phyloP scores from a whole-genome alignment of 2,797 vertebrate genomes.

The Poecilia wingei region DNA sequence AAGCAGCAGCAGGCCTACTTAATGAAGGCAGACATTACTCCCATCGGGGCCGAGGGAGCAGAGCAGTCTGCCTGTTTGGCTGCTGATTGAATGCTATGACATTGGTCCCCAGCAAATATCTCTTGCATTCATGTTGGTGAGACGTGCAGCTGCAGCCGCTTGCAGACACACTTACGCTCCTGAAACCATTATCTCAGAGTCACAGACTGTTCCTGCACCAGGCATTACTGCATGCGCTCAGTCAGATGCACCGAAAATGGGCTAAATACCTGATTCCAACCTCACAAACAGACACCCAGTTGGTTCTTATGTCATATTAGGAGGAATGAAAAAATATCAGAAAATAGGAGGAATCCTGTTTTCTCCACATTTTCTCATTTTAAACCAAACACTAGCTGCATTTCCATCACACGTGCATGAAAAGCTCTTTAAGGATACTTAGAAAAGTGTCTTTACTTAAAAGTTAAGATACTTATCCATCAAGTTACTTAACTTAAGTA shows the following conservation, averaged over 20 bases:
- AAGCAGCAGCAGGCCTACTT: conserved; percentile 58
- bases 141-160: conserved; percentile 19
- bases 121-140: conserved; percentile 26
- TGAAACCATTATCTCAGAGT: conserved; percentile 82
- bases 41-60: conserved; percentile 49
- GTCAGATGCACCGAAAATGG: conserved; percentile 18
- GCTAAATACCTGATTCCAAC: conserved; percentile 22
- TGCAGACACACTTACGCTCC: conserved; percentile 53
- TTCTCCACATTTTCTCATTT: not conserved
- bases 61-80: conserved; percentile 17
- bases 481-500: too few species aligned
- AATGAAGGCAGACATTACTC: conserved; percentile 61
- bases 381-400: not conserved
- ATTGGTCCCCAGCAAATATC: conserved; percentile 56
- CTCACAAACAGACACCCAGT: conserved; percentile 38
- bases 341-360: conserved; percentile 23
- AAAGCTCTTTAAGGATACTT: too few species aligned
- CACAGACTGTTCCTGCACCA: conserved; percentile 77
- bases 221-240: conserved; percentile 63
- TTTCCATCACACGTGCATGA: too few species aligned
- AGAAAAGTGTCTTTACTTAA: too few species aligned
- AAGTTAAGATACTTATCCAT: too few species aligned
- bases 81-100: conserved; percentile 66
- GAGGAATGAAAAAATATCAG: conserved; percentile 10
- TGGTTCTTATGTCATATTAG: conserved; percentile 44